Percentiles rank a stretch among this genome's conserved stretches.
Conservation (phyloP, 2,113 vertebrate genomes). For the Oncorhynchus mykiss region DNA sequence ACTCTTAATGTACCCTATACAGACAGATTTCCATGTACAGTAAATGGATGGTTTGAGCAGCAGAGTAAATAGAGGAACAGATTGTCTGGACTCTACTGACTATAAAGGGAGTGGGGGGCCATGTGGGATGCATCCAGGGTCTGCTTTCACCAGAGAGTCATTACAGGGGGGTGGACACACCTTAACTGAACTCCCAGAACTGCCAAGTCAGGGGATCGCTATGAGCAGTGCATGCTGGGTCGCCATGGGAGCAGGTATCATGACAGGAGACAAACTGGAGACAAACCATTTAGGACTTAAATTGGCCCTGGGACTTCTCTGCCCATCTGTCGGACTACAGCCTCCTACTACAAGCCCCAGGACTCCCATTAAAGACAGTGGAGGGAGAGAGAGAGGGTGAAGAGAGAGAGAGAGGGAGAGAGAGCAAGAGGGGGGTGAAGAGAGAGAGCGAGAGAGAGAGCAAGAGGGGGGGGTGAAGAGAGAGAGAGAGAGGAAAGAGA, state of each 20-base stretch:
- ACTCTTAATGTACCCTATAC: too few relatives aligned
- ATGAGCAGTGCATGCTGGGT: slow-evolving; percentile 51
- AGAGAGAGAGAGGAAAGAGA: too few relatives aligned
- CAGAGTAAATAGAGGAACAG: too few relatives aligned
- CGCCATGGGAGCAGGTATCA: slow-evolving; percentile 61
- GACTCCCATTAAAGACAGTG: slow-evolving; percentile 74
- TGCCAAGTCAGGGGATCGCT: slow-evolving; percentile 53
- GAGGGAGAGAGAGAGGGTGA: slow-evolving; percentile 22
- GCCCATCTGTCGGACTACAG: slow-evolving; percentile 69
- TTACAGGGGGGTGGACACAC: slow-evolving; percentile 40
- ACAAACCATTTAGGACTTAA: slow-evolving; percentile 81
- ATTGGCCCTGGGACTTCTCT: slow-evolving; percentile 75
- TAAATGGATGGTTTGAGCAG: too few relatives aligned
- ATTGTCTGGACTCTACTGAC: too few relatives aligned
- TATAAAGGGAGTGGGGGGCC: background rate
- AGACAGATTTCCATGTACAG: too few relatives aligned
- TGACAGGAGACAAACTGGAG: slow-evolving; percentile 73
- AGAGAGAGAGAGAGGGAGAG: background rate
- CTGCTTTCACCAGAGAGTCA: background rate
- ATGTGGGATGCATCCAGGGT: background rate
- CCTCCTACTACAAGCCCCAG: slow-evolving; percentile 53
- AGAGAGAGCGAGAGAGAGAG: too few relatives aligned
- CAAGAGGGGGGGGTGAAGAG: too few relatives aligned
- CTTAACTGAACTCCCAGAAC: slow-evolving; percentile 69
- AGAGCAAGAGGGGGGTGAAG: too few relatives aligned